Evolutionary conservation across 2,888 invertebrate species (phyloP), one percentile per base, ranked within the genome.

Genomic region (Sesia bembeciformis): DNA sequence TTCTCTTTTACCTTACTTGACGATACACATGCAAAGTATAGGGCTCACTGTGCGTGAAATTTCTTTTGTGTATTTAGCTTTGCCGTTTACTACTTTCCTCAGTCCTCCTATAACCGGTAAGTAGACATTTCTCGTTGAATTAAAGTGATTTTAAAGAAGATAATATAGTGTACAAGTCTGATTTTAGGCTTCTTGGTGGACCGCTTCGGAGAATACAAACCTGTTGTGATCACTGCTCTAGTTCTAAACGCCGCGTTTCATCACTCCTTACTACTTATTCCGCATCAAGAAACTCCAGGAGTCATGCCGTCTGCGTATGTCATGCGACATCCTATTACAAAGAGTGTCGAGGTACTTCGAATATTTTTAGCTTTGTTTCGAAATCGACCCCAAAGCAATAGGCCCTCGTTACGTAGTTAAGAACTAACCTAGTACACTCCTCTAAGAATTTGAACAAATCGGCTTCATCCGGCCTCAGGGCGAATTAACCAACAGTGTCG

Each of bases 21-120:
- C 96, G 3, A 94, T 97, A 63, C 97, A 96, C 85, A 97, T 97
- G 97, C 95, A 95, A 82, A 93, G 95, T 71, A 93, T 97, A 74
- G 97, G 97, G 58, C 90, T 97, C 57, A 94, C 95, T 52, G 94
- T 96, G 62, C 94, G 95, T 67, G 96, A 97, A 88, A 95, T 96
- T 59, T 95, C 96, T 54, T 93, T 96, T 70, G 95, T 97, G 66
- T 97, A 96, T 84, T 91, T 96, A 67, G 94, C 96, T 3, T 90
- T 97, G 71, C 96, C 97, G 5, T 94, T 97, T 67, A 94, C 96
- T 4, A 95, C 96, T 4, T 96, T 97, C 75, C 84, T 97, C 62
- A 94, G 96, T 65, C 95, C 96, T 40, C 96, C 96, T 23, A 90
- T 96, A 53, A 94, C 96, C 76, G 94, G 94, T 93, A 87, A 90